Percentiles rank a stretch among this genome's conserved stretches.
Conservation (phyloP, 2,797 vertebrate genomes). For the Sebastes diaconus region DNA sequence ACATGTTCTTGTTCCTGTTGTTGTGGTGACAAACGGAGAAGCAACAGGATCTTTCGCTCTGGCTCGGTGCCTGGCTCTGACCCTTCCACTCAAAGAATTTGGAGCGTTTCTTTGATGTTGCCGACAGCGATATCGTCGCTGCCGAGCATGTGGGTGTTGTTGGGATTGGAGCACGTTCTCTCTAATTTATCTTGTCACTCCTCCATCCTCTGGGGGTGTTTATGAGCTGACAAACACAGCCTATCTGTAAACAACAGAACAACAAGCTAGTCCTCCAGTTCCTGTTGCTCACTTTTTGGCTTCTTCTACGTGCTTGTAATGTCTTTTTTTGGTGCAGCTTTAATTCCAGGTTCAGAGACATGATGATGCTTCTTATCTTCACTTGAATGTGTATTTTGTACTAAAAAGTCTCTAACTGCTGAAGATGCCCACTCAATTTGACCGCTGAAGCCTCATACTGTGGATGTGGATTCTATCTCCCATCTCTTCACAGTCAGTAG, state of each 20-base stretch:
- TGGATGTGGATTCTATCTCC: neutral
- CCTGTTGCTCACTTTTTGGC: constrained; percentile 28
- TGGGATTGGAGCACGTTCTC: constrained; percentile 34
- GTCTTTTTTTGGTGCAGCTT: constrained; percentile 9
- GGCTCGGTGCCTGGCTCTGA: constrained; percentile 22
- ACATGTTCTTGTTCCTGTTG: neutral
- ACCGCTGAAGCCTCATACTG: neutral
- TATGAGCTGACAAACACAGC: constrained; percentile 34
- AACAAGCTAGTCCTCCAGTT: constrained; percentile 27
- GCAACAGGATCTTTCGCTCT: constrained; percentile 32
- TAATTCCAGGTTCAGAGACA: constrained; percentile 9
- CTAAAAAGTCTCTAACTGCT: neutral
- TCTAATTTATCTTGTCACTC: constrained; percentile 59
- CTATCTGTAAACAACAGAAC: constrained; percentile 51
- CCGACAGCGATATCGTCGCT: constrained; percentile 22
- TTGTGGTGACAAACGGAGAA: neutral
- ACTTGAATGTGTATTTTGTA: constrained; percentile 2
- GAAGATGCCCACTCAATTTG: neutral
- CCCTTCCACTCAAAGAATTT: constrained; percentile 29
- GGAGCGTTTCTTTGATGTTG: constrained; percentile 35
- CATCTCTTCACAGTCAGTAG: neutral
- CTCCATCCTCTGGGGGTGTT: constrained; percentile 58
- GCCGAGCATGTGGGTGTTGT: constrained; percentile 38
- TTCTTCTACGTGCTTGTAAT: neutral
- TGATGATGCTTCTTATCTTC: neutral